A percentile compares a stretch with the other conserved stretches of the same genome.
phyloP scores from a whole-genome alignment of 2,888 invertebrate species.

The Venusia cambrica region DNA sequence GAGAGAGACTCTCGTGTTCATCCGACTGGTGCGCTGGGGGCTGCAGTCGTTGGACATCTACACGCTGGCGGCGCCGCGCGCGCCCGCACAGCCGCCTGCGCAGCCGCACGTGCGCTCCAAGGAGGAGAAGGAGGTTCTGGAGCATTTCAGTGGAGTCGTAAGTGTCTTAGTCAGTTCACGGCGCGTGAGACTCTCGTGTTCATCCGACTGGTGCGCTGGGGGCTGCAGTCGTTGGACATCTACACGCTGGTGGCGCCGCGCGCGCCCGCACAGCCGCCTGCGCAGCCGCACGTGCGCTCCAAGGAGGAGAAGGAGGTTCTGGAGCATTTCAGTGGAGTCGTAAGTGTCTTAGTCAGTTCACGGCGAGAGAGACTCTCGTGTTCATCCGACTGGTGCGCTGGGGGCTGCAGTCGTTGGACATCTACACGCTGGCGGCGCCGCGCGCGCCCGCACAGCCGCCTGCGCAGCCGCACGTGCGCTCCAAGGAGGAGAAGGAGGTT shows the following conservation, averaged over 20 bases:
- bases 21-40: conserved; percentile 96
- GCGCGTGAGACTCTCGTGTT: conserved; percentile 95
- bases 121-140: conserved; percentile 98
- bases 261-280: conserved; percentile 74
- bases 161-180: conserved; percentile 83
- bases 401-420: conserved; percentile 96
- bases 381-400: conserved; percentile 96
- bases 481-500: conserved; percentile 98
- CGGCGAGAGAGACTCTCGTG: conserved; percentile 93
- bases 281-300: conserved; percentile 85
- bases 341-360: conserved; percentile 84
- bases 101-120: conserved; percentile 89
- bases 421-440: conserved; percentile 89
- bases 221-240: conserved; percentile 96
- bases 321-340: conserved; percentile 97
- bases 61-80: conserved; percentile 83
- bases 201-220: conserved; percentile 96
- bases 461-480: conserved; percentile 84
- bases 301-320: conserved; percentile 99
- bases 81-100: conserved; percentile 75
- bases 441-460: conserved; percentile 75
- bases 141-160: conserved; percentile 97
- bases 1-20: conserved; percentile 94
- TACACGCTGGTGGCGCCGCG: conserved; percentile 87
- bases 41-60: conserved; percentile 97